Conservation (phyloP, 2,113 vertebrate species). For the Cardinalis cardinalis region DNA sequence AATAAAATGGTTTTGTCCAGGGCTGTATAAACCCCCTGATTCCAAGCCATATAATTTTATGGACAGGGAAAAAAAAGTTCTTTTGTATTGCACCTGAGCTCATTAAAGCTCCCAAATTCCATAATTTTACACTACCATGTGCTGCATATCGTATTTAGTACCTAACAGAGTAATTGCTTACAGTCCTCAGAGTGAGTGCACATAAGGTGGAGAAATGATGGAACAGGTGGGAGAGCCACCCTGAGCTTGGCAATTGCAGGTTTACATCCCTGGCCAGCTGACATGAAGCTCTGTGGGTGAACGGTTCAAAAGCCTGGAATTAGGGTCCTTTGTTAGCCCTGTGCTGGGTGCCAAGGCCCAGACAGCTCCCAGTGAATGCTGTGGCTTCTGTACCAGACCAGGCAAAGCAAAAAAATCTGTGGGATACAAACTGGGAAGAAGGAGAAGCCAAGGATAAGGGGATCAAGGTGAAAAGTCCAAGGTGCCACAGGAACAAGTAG, state of each 20-base stretch:
- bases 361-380: background rate
- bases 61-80: conserved; percentile 63
- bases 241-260: background rate
- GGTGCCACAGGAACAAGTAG: background rate
- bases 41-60: conserved; percentile 83
- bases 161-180: conserved; percentile 73
- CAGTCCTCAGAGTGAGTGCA: conserved; percentile 66
- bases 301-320: background rate
- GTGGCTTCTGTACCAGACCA: background rate
- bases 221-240: conserved; percentile 72
- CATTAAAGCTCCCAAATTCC: conserved; percentile 80
- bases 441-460: background rate
- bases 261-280: conserved; percentile 43
- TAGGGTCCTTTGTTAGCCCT: background rate
- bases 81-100: conserved; percentile 81
- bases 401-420: conserved; percentile 1
- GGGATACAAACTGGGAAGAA: background rate
- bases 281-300: background rate
- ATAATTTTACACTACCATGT: conserved; percentile 81
- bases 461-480: background rate
- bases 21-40: conserved; percentile 71
- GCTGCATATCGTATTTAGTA: conserved; percentile 68
- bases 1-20: conserved; percentile 74
- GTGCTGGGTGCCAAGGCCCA: background rate
- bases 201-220: conserved; percentile 67